These are phyloP conservation scores for Terrapene triunguis DNA, from an alignment of 2,113 vertebrate genomes.

Conservation along the genomic window DNA sequence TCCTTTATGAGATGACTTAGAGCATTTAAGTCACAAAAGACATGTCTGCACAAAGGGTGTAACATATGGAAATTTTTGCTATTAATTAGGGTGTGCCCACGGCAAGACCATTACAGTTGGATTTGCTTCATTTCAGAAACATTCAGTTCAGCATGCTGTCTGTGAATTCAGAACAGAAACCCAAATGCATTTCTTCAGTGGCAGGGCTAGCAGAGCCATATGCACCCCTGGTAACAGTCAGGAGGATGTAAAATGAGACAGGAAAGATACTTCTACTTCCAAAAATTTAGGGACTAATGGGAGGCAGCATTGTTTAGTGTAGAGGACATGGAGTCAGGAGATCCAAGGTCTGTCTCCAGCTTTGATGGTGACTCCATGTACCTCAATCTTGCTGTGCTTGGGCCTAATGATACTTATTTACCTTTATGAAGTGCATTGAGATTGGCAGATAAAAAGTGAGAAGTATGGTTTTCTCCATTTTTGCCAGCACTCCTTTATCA, in stretches of 20 bases:
- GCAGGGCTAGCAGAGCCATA: background rate
- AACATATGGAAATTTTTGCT: conserved; percentile 61
- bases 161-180: conserved; percentile 28
- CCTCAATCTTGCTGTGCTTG: background rate
- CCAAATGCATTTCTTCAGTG: background rate
- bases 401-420: background rate
- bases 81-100: conserved; percentile 47
- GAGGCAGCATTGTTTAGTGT: background rate
- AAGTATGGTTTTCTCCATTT: background rate
- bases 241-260: background rate
- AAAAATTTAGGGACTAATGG: background rate
- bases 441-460: background rate
- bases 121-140: conserved; percentile 39
- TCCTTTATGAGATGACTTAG: background rate
- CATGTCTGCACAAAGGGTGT: conserved; percentile 19
- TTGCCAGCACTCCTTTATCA: background rate
- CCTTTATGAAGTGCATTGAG: background rate
- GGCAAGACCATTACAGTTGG: conserved; percentile 34
- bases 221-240: background rate
- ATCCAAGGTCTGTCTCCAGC: background rate
- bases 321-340: background rate
- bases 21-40: conserved; percentile 56
- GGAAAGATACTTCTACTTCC: background rate
- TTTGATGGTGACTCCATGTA: background rate
- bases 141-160: conserved; percentile 34